Evolutionary conservation across 2,888 invertebrate species (phyloP).

Genomic region (Scaptomyza tumidula): DNA sequence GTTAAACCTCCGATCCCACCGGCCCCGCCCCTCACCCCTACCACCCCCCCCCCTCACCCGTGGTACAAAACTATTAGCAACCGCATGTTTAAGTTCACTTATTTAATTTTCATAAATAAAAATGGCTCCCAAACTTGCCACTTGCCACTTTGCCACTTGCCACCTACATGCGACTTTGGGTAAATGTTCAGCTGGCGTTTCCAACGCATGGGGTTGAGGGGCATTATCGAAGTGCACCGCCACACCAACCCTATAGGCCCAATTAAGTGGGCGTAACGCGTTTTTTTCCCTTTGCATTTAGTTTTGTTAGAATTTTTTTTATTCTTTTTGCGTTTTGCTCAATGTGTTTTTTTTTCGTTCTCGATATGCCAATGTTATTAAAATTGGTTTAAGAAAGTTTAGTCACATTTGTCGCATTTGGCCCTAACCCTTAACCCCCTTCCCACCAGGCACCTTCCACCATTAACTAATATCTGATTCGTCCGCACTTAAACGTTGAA

Average conservation of each 20-base stretch:
- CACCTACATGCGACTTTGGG: conserved; percentile 49
- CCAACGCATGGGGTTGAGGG: background rate
- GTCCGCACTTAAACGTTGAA: conserved; percentile 37
- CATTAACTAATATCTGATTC: too few relatives aligned
- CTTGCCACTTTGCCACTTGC: background rate
- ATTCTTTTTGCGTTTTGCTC: conserved; percentile 21
- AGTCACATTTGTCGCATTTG: conserved; percentile 34
- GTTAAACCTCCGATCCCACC: background rate
- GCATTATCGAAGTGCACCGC: conserved; percentile 60
- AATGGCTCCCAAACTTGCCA: conserved; percentile 2
- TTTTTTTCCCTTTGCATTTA: conserved; percentile 30
- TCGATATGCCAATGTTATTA: conserved; percentile 34
- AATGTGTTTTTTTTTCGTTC: conserved; percentile 3
- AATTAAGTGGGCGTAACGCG: conserved; percentile 71
- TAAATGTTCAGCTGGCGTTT: conserved; percentile 68
- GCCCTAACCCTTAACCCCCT: background rate
- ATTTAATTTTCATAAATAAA: conserved; percentile 77
- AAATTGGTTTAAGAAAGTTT: conserved; percentile 18
- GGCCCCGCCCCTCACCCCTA: background rate
- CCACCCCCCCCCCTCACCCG: background rate
- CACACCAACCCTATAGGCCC: conserved; percentile 33
- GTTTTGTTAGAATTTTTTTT: conserved; percentile 1
- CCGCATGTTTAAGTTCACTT: conserved; percentile 77
- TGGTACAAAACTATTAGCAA: conserved; percentile 55
- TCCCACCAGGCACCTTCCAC: too few relatives aligned